Base-by-base conservation (phyloP, 35 echinoderm and acorn worm species). In the Strongylocentrotus purpuratus region DNA sequence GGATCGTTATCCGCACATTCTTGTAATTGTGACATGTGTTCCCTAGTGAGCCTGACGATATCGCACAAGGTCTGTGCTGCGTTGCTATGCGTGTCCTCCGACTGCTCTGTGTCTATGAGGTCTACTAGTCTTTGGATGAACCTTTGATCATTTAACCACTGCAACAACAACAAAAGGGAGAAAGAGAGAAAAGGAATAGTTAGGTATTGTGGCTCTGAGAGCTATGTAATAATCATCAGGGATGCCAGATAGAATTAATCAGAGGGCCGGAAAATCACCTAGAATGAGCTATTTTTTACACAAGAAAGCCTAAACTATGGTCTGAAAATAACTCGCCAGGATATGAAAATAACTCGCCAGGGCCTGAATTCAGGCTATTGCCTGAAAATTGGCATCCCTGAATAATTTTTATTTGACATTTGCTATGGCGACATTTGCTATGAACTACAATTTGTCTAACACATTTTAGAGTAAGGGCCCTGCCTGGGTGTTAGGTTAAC, bases 21-120 rank as follows among this genome's bases (percentile, higher is more conserved):
- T 48, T 99, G 98, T 88, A 98, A 94, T 86, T 99, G 98, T 95
- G 98, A 99, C 98, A 99, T 99, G 70, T 99, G 98, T 96, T 99
- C 98, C 60, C 98, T 96, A 17, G 96, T 96, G 31, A 99, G 94
- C 45, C 98, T 95, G 71, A 99, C 96, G 61, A 99, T 98, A 47
- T 99, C 97, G 89, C 97, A 98, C 17, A 99, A 59, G 14, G 96
- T 97, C 94, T 96, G 96, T 32, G 98, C 96, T 87, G 97, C 97
- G 46, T 99, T 99, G 95, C 98, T 99, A 86, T 99, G 98, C 61
- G 96, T 96, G 10, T 99, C 95, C 12, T 99, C 98, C 31, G 90
- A 86, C 31, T 97, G 92, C 87, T 97, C 96, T 41, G 98, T 95
- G 61, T 99, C 98, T 55, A 99, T 97, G 17, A 97, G 96, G 95